Conservation (phyloP, 2,888 invertebrate species). For the Orchesella flavescens region DNA sequence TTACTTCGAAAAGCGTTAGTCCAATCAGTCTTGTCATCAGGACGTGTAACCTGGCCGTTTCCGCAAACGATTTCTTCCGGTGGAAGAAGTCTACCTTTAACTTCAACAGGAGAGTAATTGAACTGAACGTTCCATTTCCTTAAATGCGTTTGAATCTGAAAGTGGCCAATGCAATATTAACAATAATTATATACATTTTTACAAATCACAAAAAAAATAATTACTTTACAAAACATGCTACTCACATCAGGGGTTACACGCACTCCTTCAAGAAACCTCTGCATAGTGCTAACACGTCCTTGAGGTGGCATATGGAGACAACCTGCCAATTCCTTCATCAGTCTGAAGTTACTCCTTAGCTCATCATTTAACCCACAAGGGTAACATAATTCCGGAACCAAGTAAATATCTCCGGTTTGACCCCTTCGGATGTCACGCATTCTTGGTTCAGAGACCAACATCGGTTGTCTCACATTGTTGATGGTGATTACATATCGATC, state of each 20-base stretch:
- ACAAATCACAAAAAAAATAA: too few relatives aligned
- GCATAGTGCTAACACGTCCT: conserved; percentile 8
- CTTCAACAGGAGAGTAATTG: background rate
- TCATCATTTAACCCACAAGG: too few relatives aligned
- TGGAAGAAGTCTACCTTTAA: conserved; percentile 2
- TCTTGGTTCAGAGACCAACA: conserved; percentile 27
- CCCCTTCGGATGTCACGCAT: conserved; percentile 8
- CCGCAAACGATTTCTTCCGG: conserved; percentile 15
- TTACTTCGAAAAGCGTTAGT: too few relatives aligned
- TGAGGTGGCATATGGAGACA: conserved; percentile 33
- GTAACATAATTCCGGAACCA: too few relatives aligned
- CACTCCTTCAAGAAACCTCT: background rate
- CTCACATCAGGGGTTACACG: too few relatives aligned
- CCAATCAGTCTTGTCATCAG: conserved; percentile 49
- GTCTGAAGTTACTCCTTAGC: conserved; percentile 9
- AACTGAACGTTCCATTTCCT: background rate
- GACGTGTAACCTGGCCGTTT: background rate
- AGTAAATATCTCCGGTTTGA: conserved; percentile 19
- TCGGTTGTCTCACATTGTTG: conserved; percentile 34
- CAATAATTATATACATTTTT: too few relatives aligned
- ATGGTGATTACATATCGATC: conserved; percentile 25
- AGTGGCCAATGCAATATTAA: background rate
- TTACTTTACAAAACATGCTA: too few relatives aligned
- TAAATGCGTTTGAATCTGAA: conserved; percentile 7
- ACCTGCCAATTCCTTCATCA: conserved; percentile 36